A percentile compares a stretch with the other conserved stretches of the same genome.
Conservation (phyloP, 2,888 invertebrate genomes). For the Drosophila mercatorum region DNA sequence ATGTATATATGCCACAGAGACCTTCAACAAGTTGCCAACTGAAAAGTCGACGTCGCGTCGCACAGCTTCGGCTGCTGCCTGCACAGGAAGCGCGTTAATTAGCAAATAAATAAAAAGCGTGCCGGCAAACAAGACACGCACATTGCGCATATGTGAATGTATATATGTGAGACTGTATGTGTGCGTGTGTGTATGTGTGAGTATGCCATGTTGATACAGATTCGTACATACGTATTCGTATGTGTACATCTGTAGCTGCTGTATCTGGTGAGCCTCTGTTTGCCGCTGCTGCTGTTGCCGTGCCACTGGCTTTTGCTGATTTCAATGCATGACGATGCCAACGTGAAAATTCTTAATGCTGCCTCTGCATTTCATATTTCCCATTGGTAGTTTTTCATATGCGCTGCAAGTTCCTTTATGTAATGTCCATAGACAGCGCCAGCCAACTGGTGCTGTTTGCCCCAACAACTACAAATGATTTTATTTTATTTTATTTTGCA, state of each 20-base stretch:
- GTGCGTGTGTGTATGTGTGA: conserved; percentile 6
- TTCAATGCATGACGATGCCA: conserved; percentile 64
- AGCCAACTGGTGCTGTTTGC: neutral
- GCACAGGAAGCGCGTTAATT: conserved; percentile 72
- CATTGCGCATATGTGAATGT: conserved; percentile 31
- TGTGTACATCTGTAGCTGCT: conserved; percentile 9
- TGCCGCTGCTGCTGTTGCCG: conserved; percentile 11
- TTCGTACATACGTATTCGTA: conserved; percentile 2
- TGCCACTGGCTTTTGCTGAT: conserved; percentile 38
- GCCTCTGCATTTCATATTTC: conserved; percentile 61
- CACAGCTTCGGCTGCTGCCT: conserved; percentile 30
- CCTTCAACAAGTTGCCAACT: conserved; percentile 74
- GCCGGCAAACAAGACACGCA: conserved; percentile 60
- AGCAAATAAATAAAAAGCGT: conserved; percentile 75
- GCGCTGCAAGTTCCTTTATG: conserved; percentile 28
- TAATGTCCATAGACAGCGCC: conserved; percentile 6
- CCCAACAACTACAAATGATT: neutral
- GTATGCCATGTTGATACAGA: conserved; percentile 8
- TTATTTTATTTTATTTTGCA: neutral
- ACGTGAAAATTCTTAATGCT: conserved; percentile 48
- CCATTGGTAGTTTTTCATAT: conserved; percentile 29
- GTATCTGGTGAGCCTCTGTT: conserved; percentile 22
- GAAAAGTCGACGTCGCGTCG: conserved; percentile 33
- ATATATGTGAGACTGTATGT: neutral
- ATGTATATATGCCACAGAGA: conserved; percentile 45